Evolutionary conservation across 2,113 vertebrate genomes (phyloP).

Genomic region (Bubo blakistoni): DNA sequence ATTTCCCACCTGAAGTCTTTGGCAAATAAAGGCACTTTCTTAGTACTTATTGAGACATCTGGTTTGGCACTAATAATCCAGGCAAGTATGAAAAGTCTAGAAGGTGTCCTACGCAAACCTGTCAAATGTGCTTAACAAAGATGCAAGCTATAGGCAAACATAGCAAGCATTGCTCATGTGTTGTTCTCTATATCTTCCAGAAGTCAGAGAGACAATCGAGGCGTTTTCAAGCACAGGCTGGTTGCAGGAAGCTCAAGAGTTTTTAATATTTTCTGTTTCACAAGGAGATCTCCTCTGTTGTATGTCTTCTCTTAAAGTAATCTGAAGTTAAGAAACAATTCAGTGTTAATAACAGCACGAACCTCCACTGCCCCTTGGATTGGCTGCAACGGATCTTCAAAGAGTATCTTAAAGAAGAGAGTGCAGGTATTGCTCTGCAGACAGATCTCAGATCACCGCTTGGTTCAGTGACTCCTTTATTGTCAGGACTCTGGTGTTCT

Average conservation of each 20-base stretch:
- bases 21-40: accelerated
- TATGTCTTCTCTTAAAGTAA: not conserved
- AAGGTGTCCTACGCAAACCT: accelerated
- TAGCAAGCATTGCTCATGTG: accelerated
- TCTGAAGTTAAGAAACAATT: not conserved
- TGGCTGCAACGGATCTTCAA: conserved; percentile 74
- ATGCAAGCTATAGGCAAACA: accelerated
- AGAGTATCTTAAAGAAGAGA: conserved; percentile 65
- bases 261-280: not conserved
- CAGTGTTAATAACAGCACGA: not conserved
- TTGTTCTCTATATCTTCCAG: not conserved
- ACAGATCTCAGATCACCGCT: conserved; percentile 54
- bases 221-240: not conserved
- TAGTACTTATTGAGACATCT: not conserved
- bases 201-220: not conserved
- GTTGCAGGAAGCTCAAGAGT: not conserved
- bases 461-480: conserved; percentile 64
- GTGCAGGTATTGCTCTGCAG: conserved; percentile 48
- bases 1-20: not conserved
- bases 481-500: conserved; percentile 62
- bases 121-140: not conserved
- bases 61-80: not conserved
- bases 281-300: not conserved
- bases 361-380: conserved; percentile 47
- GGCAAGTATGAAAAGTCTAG: not conserved